These are phyloP conservation scores for Lithophane ornitopus DNA, from an alignment of 2,888 invertebrate species.

Conservation along the genomic window DNA sequence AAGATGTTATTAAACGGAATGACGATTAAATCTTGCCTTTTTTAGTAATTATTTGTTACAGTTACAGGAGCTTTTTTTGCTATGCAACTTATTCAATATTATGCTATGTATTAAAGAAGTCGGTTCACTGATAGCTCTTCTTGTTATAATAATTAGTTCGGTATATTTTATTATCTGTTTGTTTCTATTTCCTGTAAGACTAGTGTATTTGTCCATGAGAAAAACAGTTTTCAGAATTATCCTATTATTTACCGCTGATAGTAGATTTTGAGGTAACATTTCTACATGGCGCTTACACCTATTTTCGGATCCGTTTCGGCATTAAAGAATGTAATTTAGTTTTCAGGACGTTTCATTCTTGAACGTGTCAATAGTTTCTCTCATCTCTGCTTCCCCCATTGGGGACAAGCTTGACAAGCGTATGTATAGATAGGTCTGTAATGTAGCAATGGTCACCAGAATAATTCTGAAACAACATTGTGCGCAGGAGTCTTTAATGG, in stretches of 20 bases:
- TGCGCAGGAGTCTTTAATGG: slow-evolving; percentile 36
- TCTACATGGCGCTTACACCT: slow-evolving; percentile 1
- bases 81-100: not conserved
- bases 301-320: not conserved
- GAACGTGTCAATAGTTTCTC: not conserved
- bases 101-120: too few species aligned
- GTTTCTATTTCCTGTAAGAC: not conserved
- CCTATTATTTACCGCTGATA: not conserved
- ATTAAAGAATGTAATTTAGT: not conserved
- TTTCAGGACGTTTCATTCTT: not conserved
- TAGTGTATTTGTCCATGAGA: not conserved
- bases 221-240: not conserved
- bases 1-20: slow-evolving; percentile 53
- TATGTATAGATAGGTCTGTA: not conserved
- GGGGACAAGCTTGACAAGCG: not conserved
- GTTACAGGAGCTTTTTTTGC: not conserved
- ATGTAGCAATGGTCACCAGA: slow-evolving; percentile 22
- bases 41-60: slow-evolving; percentile 31
- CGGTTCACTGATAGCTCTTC: not conserved
- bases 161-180: not conserved
- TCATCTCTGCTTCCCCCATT: not conserved
- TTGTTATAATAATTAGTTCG: not conserved
- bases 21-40: slow-evolving; percentile 46
- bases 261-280: slow-evolving; percentile 16
- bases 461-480: slow-evolving; percentile 36